Base-by-base conservation (phyloP, 2,113 vertebrate genomes). In the Vulpes ferrilata region DNA sequence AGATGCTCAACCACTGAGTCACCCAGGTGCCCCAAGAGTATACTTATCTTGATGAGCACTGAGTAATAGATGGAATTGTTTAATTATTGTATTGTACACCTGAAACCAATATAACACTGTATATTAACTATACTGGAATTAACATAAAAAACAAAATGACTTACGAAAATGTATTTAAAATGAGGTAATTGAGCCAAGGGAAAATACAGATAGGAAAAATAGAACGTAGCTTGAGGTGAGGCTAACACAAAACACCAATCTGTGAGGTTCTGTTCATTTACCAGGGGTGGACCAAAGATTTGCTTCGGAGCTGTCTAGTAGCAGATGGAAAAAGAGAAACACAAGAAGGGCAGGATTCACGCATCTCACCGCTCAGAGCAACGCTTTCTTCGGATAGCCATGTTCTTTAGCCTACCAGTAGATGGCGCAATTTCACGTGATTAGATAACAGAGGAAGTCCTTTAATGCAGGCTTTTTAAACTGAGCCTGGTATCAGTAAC, bases 381-480 rank as follows among this genome's bases (percentile, higher is more conserved):
- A 60, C 1, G 30, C 25, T 62, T 12, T 76, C 30, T 43, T 95
- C 62, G 27, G 11, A 20, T 48, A 87, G 59, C 11, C 17, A 23
- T 9, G 7, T 92, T 96, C 87, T 94, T 65, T 65, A 11, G 19
- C 69, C n/a, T 17, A 82, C 95, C 97, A 92, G 74, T 86, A 98
- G 97, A 95, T 97, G 95, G 80, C 88, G n/a, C 7, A 13, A 30
- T 95, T 90, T 80, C 83, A 74, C n/a, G 13, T 74, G 48, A 62
- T 73, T 90, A 79, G n/a, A 87, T 69, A 57, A 81, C 30, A 11
- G 22, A 71, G 76, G 3, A 57, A 30, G 3, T 11, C 48, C 19
- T 53, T 79, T 51, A 59, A 22, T 1, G 8, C 3, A 38, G 59
- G 64, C 22, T 17, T 95, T 90, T 60, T 79, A 86, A 95, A 92